Base-by-base conservation (phyloP, 2,888 invertebrate species). In the Polydesmus complanatus region DNA sequence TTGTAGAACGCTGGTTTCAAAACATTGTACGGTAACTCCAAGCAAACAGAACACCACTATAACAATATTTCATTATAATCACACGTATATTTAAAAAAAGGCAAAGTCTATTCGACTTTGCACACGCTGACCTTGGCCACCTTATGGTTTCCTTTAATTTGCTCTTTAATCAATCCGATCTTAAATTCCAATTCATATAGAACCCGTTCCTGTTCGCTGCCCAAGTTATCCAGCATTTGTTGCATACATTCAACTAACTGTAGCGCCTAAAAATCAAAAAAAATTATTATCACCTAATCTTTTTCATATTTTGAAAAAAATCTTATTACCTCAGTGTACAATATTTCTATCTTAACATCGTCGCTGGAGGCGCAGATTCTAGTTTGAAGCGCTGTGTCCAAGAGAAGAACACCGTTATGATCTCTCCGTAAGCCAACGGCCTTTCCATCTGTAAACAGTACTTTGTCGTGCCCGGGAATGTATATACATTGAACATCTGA, bases 21-120 rank as follows among this genome's bases (percentile, higher is more conserved):
- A 54, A 84, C 83, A 62, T 84, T 83, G 73, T 90, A 84, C 54
- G 88, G 84, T 65, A 92, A 77, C 71, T 85, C 82, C 71, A 93
- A 73, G 68, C 88, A 89, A 65, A 93, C 86, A 65, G 90, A 90
- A 69, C 88, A 89, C 93, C 93, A 93, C 92, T 93, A 75, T 48
- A 79, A 78, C 66, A 65, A 25, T 5, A 26, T 37, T 21, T n/a
- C n/a, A n/a, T n/a, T n/a, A n/a, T n/a, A 21, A 27, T 3, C 2
- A 51, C 11, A 2, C 19, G 19, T 51, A 8, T 51, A 2, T 58
- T 5, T 52, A 51, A 52, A 52, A 23, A 50, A 51, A 18, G 8
- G 5, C 8, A 11, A 54, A 3, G 11, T 54, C 5, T 48, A 8
- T 56, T n/a, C n/a, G 48, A 22, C 11, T 18, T 26, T 8, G 1